Base-by-base conservation (phyloP, 2,888 invertebrate species). In the Leptopilina myrica region DNA sequence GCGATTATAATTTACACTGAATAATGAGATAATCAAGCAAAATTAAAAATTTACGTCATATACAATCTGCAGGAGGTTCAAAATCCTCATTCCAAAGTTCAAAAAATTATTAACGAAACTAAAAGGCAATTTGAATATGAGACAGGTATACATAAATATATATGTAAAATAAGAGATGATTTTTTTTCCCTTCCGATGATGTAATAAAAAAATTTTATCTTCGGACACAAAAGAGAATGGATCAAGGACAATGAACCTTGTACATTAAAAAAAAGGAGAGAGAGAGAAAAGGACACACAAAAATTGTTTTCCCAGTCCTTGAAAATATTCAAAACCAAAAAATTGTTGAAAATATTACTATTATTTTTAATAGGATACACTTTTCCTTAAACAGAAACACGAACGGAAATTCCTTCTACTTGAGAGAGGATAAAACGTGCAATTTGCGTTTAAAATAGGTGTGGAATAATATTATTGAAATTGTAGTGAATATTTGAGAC, bases 241-340 rank as follows among this genome's bases (percentile, higher is more conserved):
- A 49, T 73, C 73, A 73, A 73, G 26, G 73, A 26, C n/a, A 73
- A 20, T 56, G n/a, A 56, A 26, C 53, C 14, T 73, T 53, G 33
- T 33, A 11, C 2, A 40, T 11, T n/a, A 53, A 14, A 14, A 64
- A 12, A 40, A 33, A 64, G 4, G 33, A 33, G 33, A 33, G 2
- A 33, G 33, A 33, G 33, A 12, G 49, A 33, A n/a, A 56, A 33
- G 56, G 53, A 56, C 26, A 8, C 26, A 12, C 2, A 3, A 9
- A 14, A 8, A 8, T 56, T 5, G 15, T 46, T 15, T 59, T 59
- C 15, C 7, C 15, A 3, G n/a, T 8, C 15, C 15, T 62, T 20
- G 20, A 56, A 56, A 56, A 56, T n/a, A 56, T 56, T 56, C 56
- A 59, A 59, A 59, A 6, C 33, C 20, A 20, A 20, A 33, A 33